Evolutionary conservation across 2,888 invertebrate species (phyloP).

Genomic region (Arctia plantaginis): DNA sequence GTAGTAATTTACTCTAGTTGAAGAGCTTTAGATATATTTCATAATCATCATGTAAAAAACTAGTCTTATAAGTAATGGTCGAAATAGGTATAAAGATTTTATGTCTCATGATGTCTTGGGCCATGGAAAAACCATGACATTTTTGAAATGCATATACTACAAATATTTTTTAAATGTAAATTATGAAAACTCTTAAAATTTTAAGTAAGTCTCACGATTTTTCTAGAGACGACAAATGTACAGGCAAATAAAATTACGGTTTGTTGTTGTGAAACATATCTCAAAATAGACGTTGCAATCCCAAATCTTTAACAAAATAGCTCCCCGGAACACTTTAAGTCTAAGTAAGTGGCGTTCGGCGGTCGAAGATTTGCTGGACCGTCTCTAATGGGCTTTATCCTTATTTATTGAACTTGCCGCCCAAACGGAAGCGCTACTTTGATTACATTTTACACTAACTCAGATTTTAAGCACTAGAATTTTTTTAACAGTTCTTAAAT

Average conservation of each 20-base stretch:
- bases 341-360: slow-evolving; percentile 86
- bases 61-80: too few species aligned
- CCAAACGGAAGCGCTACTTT: slow-evolving; percentile 70
- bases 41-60: too few species aligned
- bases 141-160: not conserved
- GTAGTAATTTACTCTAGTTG: too few species aligned
- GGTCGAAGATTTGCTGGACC: slow-evolving; percentile 85
- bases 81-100: not conserved
- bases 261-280: slow-evolving; percentile 67
- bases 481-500: not conserved
- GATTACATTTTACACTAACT: slow-evolving; percentile 44
- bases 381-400: slow-evolving; percentile 85
- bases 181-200: not conserved
- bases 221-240: slow-evolving; percentile 29
- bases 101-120: not conserved
- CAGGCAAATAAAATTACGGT: slow-evolving; percentile 45
- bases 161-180: not conserved
- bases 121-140: not conserved
- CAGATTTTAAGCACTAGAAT: not conserved
- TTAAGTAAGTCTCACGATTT: not conserved
- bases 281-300: slow-evolving; percentile 78
- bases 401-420: slow-evolving; percentile 83
- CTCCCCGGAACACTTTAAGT: slow-evolving; percentile 83
- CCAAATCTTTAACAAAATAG: slow-evolving; percentile 84
- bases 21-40: too few species aligned